These are phyloP conservation scores for Lucinisca nassula DNA, from an alignment of 2,888 invertebrate species.

Conservation along the genomic window DNA sequence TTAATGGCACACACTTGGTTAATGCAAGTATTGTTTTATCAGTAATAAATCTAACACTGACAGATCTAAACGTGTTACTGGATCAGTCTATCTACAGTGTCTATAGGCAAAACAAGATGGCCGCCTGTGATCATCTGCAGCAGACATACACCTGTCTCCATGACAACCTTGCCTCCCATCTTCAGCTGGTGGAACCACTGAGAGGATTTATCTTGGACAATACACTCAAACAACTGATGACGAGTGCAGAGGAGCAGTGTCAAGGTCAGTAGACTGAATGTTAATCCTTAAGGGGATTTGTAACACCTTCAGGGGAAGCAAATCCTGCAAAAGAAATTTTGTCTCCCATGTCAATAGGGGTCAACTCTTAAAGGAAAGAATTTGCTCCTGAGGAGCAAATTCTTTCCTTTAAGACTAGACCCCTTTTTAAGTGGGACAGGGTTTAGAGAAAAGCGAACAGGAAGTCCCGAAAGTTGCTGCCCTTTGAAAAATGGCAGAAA, in stretches of 20 bases:
- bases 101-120: constrained; percentile 22
- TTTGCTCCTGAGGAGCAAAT: too few relatives aligned
- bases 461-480: too few relatives aligned
- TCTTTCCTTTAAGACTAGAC: too few relatives aligned
- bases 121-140: constrained; percentile 29
- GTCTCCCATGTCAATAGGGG: too few relatives aligned
- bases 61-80: neutral
- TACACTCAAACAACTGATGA: constrained; percentile 13
- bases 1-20: neutral
- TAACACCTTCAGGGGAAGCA: too few relatives aligned
- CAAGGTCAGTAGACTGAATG: constrained; percentile 31
- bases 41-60: neutral
- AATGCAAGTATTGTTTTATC: constrained; percentile 1
- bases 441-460: too few relatives aligned
- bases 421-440: too few relatives aligned
- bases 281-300: too few relatives aligned
- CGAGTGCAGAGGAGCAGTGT: constrained; percentile 33
- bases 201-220: constrained; percentile 42
- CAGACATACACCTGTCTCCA: constrained; percentile 26
- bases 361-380: too few relatives aligned
- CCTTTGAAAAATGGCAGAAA: too few relatives aligned
- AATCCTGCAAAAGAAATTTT: too few relatives aligned
- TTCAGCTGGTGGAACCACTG: constrained; percentile 17
- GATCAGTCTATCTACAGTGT: constrained; percentile 2
- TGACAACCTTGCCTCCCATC: constrained; percentile 11